Evolutionary conservation across 2,113 vertebrate species (phyloP).

Genomic region (Clupea harengus): DNA sequence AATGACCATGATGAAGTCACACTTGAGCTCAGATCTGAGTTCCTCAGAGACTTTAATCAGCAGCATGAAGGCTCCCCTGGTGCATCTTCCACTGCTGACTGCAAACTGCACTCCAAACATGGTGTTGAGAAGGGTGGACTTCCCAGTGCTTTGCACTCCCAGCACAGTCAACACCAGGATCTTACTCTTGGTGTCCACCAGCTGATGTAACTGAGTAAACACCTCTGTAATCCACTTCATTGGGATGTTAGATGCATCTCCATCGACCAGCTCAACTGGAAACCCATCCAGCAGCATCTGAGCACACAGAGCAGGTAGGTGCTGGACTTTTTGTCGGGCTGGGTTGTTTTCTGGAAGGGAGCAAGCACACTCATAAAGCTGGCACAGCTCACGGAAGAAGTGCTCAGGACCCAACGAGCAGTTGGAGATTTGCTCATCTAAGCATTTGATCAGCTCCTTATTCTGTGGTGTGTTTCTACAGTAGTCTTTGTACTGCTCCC

Average conservation of each 20-base stretch:
- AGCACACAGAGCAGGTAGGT: constrained; percentile 29
- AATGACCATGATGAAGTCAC: background rate
- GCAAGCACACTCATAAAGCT: background rate
- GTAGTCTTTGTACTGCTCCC: constrained; percentile 24
- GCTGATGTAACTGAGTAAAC: constrained; percentile 11
- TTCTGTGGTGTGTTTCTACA: background rate
- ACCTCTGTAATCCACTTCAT: constrained; percentile 36
- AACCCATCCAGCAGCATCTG: constrained; percentile 39
- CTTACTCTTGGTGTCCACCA: background rate
- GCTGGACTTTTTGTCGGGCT: background rate
- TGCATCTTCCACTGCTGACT: constrained; percentile 56
- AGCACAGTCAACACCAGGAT: constrained; percentile 37
- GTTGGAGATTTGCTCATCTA: constrained; percentile 42
- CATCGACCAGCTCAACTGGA: constrained; percentile 42
- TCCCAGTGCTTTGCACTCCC: constrained; percentile 42
- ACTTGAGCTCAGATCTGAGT: background rate
- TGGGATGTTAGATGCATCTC: constrained; percentile 42
- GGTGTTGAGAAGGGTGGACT: constrained; percentile 73
- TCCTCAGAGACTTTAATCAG: background rate
- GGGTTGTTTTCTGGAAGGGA: background rate
- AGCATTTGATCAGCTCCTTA: constrained; percentile 3
- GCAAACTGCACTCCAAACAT: constrained; percentile 74
- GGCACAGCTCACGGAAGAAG: background rate
- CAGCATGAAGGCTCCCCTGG: constrained; percentile 57
- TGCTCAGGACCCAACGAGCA: background rate